These are phyloP conservation scores for Erinaceus europaeus DNA, from an alignment of 2,113 vertebrate genomes.

Conservation along the genomic window DNA sequence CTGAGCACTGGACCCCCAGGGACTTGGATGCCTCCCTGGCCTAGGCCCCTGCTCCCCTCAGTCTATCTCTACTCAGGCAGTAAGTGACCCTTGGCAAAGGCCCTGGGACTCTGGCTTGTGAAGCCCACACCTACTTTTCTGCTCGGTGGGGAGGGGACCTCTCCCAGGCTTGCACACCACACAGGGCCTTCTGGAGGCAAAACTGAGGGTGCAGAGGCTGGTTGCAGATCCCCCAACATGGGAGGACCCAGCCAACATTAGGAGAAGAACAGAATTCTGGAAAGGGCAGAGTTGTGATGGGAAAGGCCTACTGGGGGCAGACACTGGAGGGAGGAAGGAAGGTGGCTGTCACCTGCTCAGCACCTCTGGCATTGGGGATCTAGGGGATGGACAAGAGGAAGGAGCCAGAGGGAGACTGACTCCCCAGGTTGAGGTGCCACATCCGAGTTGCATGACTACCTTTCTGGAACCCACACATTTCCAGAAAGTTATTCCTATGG, in stretches of 20 bases:
- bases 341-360: background rate
- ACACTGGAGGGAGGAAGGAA: background rate
- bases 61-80: background rate
- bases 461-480: background rate
- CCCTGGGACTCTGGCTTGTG: background rate
- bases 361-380: background rate
- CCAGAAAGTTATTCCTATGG: slow-evolving; percentile 23
- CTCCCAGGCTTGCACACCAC: background rate
- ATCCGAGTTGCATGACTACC: background rate
- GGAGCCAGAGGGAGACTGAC: background rate
- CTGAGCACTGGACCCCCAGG: too few relatives aligned
- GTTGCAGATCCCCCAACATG: background rate
- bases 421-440: background rate
- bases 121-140: background rate
- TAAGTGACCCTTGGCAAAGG: background rate
- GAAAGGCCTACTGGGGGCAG: background rate
- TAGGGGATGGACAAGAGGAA: fast-evolving
- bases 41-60: background rate
- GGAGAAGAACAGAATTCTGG: background rate
- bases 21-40: background rate
- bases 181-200: background rate
- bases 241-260: background rate
- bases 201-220: background rate
- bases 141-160: background rate
- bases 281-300: background rate